Conservation (phyloP, 2,797 vertebrate genomes). For the Malacoctenus gilli region DNA sequence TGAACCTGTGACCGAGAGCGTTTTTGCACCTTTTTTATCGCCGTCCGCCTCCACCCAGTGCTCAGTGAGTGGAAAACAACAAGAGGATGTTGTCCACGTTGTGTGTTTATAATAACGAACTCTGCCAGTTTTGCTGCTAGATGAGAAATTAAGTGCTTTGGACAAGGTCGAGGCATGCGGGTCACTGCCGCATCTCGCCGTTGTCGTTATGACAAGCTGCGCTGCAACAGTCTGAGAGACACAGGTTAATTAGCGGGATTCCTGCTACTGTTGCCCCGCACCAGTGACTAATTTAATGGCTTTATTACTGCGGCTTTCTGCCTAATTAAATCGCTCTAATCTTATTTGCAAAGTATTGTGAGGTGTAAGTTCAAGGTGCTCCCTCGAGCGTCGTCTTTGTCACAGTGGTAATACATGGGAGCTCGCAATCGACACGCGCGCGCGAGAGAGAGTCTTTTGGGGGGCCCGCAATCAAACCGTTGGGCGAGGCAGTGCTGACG, state of each 20-base stretch:
- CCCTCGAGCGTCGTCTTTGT: slow-evolving; percentile 49
- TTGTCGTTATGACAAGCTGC: slow-evolving; percentile 58
- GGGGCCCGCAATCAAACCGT: slow-evolving; percentile 25
- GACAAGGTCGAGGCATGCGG: slow-evolving; percentile 70
- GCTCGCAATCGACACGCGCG: slow-evolving; percentile 10
- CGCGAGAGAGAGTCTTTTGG: background rate
- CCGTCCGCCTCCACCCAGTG: slow-evolving; percentile 13
- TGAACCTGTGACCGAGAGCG: too few relatives aligned
- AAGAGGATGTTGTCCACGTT: slow-evolving; percentile 18
- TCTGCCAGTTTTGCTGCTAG: slow-evolving; percentile 45
- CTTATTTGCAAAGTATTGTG: slow-evolving; percentile 76
- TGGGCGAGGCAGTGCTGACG: slow-evolving; percentile 7
- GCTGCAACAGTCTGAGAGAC: slow-evolving; percentile 62
- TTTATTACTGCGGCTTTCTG: slow-evolving; percentile 74
- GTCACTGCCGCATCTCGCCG: slow-evolving; percentile 55
- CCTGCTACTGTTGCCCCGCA: slow-evolving; percentile 64
- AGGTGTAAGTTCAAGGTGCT: slow-evolving; percentile 73
- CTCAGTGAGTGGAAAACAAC: background rate
- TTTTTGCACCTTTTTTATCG: slow-evolving; percentile 40
- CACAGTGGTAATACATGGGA: slow-evolving; percentile 19
- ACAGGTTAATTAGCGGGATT: slow-evolving; percentile 79
- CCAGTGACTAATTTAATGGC: slow-evolving; percentile 74
- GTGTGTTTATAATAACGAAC: slow-evolving; percentile 54
- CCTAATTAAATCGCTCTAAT: slow-evolving; percentile 80
- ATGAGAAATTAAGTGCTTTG: slow-evolving; percentile 68